Conservation (phyloP, 1,140 invertebrate species). For the Odontomachus brunneus region DNA sequence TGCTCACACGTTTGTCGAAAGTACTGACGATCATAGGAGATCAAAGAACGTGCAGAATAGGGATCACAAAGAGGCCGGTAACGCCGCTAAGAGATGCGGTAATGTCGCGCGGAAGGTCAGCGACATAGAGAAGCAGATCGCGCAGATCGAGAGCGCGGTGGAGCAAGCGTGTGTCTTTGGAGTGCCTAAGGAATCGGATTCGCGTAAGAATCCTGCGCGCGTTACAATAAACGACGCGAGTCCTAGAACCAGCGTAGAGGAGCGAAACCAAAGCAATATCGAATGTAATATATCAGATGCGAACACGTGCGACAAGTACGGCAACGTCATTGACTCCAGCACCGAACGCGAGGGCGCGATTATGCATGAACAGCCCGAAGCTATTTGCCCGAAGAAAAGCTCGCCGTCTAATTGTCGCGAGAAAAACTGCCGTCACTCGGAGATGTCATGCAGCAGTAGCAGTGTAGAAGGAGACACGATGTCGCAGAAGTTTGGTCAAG, state of each 20-base stretch:
- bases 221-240: slow-evolving; percentile 42
- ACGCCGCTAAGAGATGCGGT: slow-evolving; percentile 6
- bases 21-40: slow-evolving; percentile 56
- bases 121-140: slow-evolving; percentile 70
- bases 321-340: slow-evolving; percentile 16
- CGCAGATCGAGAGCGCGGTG: slow-evolving; percentile 43
- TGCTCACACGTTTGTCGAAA: slow-evolving; percentile 51
- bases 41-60: neutral
- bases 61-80: slow-evolving; percentile 19
- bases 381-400: slow-evolving; percentile 20
- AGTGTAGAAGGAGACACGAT: slow-evolving; percentile 59
- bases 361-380: slow-evolving; percentile 7
- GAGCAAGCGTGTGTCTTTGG: slow-evolving; percentile 47
- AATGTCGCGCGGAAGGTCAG: slow-evolving; percentile 72
- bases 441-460: slow-evolving; percentile 52
- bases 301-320: slow-evolving; percentile 51
- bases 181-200: slow-evolving; percentile 55
- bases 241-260: slow-evolving; percentile 57
- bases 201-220: slow-evolving; percentile 41
- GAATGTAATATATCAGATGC: slow-evolving; percentile 54
- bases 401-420: slow-evolving; percentile 29
- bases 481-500: slow-evolving; percentile 65
- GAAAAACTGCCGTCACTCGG: slow-evolving; percentile 49
- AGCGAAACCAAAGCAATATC: slow-evolving; percentile 70
- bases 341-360: slow-evolving; percentile 16